Base-by-base conservation (phyloP, 2,888 invertebrate genomes). In the Platycheirus albimanus region DNA sequence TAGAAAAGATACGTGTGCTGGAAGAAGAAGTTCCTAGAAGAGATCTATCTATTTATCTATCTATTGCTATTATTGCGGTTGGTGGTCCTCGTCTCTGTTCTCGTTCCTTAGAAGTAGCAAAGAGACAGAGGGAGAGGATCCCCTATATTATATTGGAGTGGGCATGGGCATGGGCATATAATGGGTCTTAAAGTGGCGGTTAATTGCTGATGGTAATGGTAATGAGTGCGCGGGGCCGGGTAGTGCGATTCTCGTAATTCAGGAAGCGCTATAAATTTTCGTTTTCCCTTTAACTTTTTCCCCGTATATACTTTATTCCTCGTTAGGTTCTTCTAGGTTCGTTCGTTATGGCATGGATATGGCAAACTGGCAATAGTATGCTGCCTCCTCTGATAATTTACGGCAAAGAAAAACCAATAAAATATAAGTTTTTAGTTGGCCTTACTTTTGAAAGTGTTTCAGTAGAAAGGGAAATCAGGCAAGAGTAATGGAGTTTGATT, bases 161-260 rank as follows among this genome's bases (percentile, higher is more conserved):
- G n/a, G n/a, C n/a, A n/a, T n/a, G n/a, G n/a, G n/a, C n/a, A 24
- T 69, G 72, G 77, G 61, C 83, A 78, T 72, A 83, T 83, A 83
- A 83, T 83, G 78, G 83, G 28, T 64, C 78, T 78, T 69, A 83
- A 83, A 83, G 83, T 83, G 83, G 69, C 83, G 67, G 77, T 63
- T 83, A 83, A 83, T 83, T 83, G 83, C 72, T 74, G 64, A 77
- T 83, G 72, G 83, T 83, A 83, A 77, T 83, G 83, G 67, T 72
- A 77, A 83, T 77, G 77, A 66, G 67, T 51, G 64, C 63, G 30
- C 71, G n/a, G n/a, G n/a, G 38, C 75, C 54, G 49, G 70, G 41
- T 33, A 63, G 33, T 47, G 63, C 38, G 63, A 30, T 24, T 70
- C 49, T 56, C 64, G 77, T 78, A 78, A 78, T 72, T 72, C 66